These are phyloP conservation scores for Catagonus wagneri DNA, from an alignment of 2,113 vertebrate species.

Conservation along the genomic window DNA sequence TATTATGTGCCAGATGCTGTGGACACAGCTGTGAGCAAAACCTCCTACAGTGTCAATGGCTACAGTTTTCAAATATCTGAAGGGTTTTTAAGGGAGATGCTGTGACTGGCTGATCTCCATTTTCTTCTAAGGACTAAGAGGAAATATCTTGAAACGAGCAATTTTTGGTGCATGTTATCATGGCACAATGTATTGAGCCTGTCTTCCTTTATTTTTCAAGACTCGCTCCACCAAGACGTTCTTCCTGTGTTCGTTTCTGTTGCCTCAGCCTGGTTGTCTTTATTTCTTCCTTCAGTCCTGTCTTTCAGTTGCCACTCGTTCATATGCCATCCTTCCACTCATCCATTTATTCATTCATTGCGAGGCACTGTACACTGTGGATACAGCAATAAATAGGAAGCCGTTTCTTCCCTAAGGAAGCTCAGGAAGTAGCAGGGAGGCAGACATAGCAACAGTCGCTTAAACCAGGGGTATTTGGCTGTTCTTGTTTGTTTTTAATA, in stretches of 20 bases:
- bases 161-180: background rate
- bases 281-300: background rate
- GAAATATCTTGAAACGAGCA: background rate
- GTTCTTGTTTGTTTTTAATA: background rate
- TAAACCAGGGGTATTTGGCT: too few species aligned
- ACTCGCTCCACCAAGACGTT: background rate
- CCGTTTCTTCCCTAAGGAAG: background rate
- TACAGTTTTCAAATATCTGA: background rate
- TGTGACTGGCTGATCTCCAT: background rate
- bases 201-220: background rate
- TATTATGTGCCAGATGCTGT: background rate
- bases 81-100: background rate
- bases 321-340: too few species aligned
- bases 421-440: background rate
- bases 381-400: background rate
- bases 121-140: background rate
- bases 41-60: background rate
- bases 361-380: fast-evolving
- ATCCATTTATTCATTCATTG: background rate
- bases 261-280: background rate
- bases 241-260: background rate
- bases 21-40: background rate
- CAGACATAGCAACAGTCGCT: background rate
- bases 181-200: background rate
- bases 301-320: background rate